These are phyloP conservation scores for Cynodonichthys magdalenae DNA, from an alignment of 2,797 vertebrate genomes.

Conservation along the genomic window DNA sequence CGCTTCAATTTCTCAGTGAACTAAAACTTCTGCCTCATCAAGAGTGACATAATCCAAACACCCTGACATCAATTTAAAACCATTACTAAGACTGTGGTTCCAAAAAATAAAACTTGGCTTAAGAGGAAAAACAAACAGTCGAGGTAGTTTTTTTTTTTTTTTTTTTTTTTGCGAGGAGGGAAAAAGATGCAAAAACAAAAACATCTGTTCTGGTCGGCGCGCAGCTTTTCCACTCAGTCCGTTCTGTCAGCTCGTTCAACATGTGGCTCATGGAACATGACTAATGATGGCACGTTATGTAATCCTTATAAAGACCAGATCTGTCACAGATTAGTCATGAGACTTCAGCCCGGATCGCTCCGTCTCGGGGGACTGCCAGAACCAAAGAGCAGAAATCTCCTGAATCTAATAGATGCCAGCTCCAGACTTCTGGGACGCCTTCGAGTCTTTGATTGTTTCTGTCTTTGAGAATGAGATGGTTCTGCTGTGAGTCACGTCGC, in stretches of 20 bases:
- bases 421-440: conserved; percentile 61
- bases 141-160: neutral
- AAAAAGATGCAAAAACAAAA: conserved; percentile 46
- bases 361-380: conserved; percentile 49
- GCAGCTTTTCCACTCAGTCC: conserved; percentile 55
- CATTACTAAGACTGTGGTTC: neutral
- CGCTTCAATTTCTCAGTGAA: conserved; percentile 8
- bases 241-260: conserved; percentile 71
- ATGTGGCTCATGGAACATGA: conserved; percentile 65
- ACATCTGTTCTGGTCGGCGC: conserved; percentile 59
- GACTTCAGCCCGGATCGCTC: conserved; percentile 28
- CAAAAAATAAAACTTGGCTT: conserved; percentile 4
- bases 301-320: conserved; percentile 64
- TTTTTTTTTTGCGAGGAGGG: neutral
- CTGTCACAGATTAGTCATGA: conserved; percentile 63
- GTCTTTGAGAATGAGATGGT: conserved; percentile 48
- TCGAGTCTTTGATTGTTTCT: conserved; percentile 41
- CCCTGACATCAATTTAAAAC: neutral
- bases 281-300: conserved; percentile 63
- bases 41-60: neutral
- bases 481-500: conserved; percentile 43
- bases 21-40: neutral
- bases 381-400: conserved; percentile 57
- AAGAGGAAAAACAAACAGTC: conserved; percentile 20
- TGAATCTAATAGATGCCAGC: conserved; percentile 55